Evolutionary conservation across 2,888 invertebrate species (phyloP), one percentile per base, ranked within the genome.

Genomic region (Catocala nupta): DNA sequence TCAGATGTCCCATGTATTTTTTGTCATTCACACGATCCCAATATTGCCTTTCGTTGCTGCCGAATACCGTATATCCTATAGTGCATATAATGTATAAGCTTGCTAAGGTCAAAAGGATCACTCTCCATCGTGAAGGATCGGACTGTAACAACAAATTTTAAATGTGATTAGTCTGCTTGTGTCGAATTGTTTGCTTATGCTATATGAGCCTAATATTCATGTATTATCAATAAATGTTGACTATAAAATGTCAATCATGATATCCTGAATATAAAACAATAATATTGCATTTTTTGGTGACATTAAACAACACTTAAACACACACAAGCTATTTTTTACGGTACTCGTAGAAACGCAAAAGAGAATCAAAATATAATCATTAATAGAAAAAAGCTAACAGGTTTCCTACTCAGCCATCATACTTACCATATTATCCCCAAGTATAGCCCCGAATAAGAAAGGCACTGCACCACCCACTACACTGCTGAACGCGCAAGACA

Each of bases 21-120:
- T 75, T 72, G 3, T 34, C 49, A 7, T 64, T 73, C 10, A 95
- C 64, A 1, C 95, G 92, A 78, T 97, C 97, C 97, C 98, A 98
- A 8, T 92, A 84, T 81, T 97, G 97, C 0, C 96, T 90, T 55
- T 95, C 95, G 9, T 96, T 96, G 62, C 95, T 95, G 0, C 96
- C 97, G 64, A 96, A 96, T 6, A 95, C 75, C 0, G 96, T 86
- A 82, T 96, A 97, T 12, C 96, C 82, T 0, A 96, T 85, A 79
- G 96, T 96, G 48, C 96, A 96, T 0, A 95, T 72, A 3, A 96
- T 89, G 77, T 96, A 96, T 50, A 97, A 83, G 9, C 90, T 95
- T 0, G 96, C 95, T 0, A 97, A 91, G 2, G 96, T 90, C 60
- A 96, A 95, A 85, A 97, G 96, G 2, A 97, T 95, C 8, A 94